A percentile compares a stretch with the other conserved stretches of the same genome.
phyloP scores from a whole-genome alignment of 2,888 invertebrate species.

The Pandemis cinnamomeana region DNA sequence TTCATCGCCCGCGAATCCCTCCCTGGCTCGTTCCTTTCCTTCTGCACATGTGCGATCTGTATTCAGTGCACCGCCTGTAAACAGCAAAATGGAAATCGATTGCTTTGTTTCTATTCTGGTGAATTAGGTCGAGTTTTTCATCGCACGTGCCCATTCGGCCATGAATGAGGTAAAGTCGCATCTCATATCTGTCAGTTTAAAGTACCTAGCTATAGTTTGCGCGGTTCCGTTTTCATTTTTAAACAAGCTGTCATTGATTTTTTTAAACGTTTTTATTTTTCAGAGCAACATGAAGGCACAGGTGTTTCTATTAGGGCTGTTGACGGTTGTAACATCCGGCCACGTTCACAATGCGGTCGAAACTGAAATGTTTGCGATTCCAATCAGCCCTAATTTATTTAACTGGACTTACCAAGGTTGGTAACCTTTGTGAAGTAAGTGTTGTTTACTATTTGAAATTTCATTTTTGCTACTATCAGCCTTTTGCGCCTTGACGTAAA shows the following conservation, averaged over 20 bases:
- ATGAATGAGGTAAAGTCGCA: constrained; percentile 31
- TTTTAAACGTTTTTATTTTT: constrained; percentile 27
- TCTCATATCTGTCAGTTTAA: background rate
- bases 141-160: constrained; percentile 44
- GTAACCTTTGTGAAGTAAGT: constrained; percentile 25
- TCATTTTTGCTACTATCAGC: background rate
- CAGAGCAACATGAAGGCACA: constrained; percentile 40
- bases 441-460: constrained; percentile 6
- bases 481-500: background rate
- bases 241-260: constrained; percentile 42
- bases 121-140: constrained; percentile 59
- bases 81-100: constrained; percentile 76
- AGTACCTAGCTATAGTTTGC: background rate
- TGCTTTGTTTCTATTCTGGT: constrained; percentile 66
- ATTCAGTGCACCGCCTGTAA: constrained; percentile 57
- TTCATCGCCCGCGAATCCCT: constrained; percentile 43
- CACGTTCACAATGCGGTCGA: constrained; percentile 84
- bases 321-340: constrained; percentile 35
- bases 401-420: constrained; percentile 91
- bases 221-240: constrained; percentile 14
- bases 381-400: constrained; percentile 90
- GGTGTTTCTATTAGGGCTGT: constrained; percentile 35
- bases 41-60: constrained; percentile 74
- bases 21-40: constrained; percentile 47
- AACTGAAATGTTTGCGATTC: constrained; percentile 91